These are phyloP conservation scores for Hystrix cristata DNA, from an alignment of 2,113 vertebrate species.

Conservation along the genomic window DNA sequence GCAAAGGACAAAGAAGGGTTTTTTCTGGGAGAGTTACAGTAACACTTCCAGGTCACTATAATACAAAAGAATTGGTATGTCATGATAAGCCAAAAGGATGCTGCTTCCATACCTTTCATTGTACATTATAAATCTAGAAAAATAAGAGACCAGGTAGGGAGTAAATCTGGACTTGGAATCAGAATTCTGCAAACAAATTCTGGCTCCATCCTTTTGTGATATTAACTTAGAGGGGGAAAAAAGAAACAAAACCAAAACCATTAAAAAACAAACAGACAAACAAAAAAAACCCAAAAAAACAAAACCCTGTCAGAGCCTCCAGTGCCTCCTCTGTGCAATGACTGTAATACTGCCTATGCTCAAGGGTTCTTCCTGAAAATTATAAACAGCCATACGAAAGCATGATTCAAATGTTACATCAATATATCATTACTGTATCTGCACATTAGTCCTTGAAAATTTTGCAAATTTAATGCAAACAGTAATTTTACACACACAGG, in stretches of 20 bases:
- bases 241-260: background rate
- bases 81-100: constrained; percentile 46
- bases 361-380: constrained; percentile 51
- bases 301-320: background rate
- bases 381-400: constrained; percentile 64
- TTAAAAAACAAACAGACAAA: background rate
- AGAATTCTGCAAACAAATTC: constrained; percentile 66
- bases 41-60: background rate
- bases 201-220: constrained; percentile 31
- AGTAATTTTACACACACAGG: constrained; percentile 70
- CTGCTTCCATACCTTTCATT: constrained; percentile 47
- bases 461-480: constrained; percentile 66
- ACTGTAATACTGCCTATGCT: constrained; percentile 51
- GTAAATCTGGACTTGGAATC: constrained; percentile 20
- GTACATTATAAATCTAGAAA: constrained; percentile 52
- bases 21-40: constrained; percentile 77
- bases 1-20: constrained; percentile 65
- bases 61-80: constrained; percentile 42
- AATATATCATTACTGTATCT: constrained; percentile 39
- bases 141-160: background rate
- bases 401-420: constrained; percentile 20
- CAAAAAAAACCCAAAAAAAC: background rate
- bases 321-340: constrained; percentile 5
- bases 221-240: background rate
- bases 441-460: constrained; percentile 61